phyloP scores from a whole-genome alignment of 1,140 invertebrate genomes.

The Telenomus remus region DNA sequence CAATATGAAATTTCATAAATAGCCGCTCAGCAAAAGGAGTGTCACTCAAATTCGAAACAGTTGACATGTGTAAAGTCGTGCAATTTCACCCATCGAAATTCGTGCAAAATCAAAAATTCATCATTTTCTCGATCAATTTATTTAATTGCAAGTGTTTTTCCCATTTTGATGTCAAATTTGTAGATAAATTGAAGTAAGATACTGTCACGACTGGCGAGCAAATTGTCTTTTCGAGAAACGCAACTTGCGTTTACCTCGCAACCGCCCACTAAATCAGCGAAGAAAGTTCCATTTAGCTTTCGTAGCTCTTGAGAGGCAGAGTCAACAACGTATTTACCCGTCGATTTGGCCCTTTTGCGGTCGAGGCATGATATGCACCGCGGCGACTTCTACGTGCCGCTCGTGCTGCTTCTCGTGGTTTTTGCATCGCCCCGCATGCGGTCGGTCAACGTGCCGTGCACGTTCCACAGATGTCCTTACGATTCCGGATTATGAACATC shows the following conservation, averaged over 20 bases:
- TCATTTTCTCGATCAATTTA: too few relatives aligned
- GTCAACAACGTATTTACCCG: conserved; percentile 73
- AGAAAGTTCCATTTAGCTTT: conserved; percentile 71
- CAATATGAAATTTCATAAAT: too few relatives aligned
- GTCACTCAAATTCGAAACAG: too few relatives aligned
- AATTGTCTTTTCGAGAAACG: conserved; percentile 22
- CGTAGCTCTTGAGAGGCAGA: conserved; percentile 60
- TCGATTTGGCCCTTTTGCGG: conserved; percentile 72
- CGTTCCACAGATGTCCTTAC: conserved; percentile 60
- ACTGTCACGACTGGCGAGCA: conserved; percentile 6
- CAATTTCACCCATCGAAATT: too few relatives aligned
- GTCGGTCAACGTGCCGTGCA: conserved; percentile 61
- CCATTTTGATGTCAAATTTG: too few relatives aligned
- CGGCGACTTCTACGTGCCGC: conserved; percentile 33
- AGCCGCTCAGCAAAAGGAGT: too few relatives aligned
- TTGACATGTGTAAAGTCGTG: too few relatives aligned
- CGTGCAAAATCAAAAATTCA: too few relatives aligned
- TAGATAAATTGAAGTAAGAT: conserved; percentile 19
- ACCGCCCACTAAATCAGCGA: conserved; percentile 71
- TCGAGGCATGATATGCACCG: conserved; percentile 54
- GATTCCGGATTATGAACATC: conserved; percentile 70
- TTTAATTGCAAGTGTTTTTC: too few relatives aligned
- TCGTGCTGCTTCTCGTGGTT: conserved; percentile 35
- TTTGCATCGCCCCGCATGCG: conserved; percentile 58
- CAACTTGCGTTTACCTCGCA: conserved; percentile 57